Evolutionary conservation across 2,888 invertebrate species (phyloP).

Genomic region (Aelia acuminata): DNA sequence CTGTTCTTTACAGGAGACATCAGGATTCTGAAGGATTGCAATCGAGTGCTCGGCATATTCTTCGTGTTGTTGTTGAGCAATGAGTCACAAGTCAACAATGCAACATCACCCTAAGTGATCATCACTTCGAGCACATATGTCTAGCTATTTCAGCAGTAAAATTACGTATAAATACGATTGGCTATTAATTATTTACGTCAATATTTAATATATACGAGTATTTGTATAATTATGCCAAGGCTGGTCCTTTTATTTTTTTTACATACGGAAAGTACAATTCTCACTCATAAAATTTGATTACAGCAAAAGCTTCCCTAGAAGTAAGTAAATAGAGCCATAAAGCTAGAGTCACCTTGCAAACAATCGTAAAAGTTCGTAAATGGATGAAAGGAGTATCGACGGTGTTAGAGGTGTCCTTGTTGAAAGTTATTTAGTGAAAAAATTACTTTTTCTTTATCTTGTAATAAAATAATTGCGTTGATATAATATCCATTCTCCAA

Average conservation of each 20-base stretch:
- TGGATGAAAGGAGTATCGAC: not conserved
- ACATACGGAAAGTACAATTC: too few relatives aligned
- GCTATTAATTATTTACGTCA: too few relatives aligned
- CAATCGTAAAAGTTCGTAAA: not conserved
- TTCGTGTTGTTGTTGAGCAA: not conserved
- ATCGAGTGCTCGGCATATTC: not conserved
- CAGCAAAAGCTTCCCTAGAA: too few relatives aligned
- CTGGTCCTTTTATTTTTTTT: too few relatives aligned
- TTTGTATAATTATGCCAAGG: too few relatives aligned
- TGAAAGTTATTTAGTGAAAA: not conserved
- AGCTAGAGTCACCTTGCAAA: not conserved
- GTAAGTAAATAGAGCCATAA: not conserved
- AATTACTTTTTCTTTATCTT: not conserved
- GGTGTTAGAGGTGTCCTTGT: not conserved
- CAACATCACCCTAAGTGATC: not conserved
- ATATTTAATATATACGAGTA: too few relatives aligned
- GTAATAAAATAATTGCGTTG: too few relatives aligned
- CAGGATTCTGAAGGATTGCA: not conserved
- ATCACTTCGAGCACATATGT: not conserved
- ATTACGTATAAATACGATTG: too few relatives aligned
- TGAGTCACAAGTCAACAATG: not conserved
- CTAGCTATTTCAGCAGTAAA: not conserved
- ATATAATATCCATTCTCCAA: too few relatives aligned
- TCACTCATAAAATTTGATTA: too few relatives aligned
- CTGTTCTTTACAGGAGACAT: not conserved